Conservation (phyloP, 2,797 vertebrate species). For the Pitangus sulphuratus region DNA sequence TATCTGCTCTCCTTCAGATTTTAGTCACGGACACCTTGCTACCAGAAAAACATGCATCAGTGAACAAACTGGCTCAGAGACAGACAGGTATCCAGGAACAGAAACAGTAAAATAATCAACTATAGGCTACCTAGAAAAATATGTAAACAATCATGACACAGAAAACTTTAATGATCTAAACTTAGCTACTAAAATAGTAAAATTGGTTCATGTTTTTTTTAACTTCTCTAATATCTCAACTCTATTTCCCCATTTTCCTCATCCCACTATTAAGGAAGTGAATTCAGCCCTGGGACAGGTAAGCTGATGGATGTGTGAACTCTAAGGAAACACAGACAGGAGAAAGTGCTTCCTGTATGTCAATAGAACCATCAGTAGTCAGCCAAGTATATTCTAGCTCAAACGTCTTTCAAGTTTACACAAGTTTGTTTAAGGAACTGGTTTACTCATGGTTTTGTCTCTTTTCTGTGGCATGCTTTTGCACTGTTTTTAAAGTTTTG, state of each 20-base stretch:
- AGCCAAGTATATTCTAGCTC: background rate
- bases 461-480: background rate
- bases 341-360: background rate
- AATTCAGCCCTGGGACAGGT: background rate
- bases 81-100: background rate
- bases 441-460: background rate
- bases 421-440: background rate
- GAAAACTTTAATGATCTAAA: background rate
- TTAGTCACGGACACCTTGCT: background rate
- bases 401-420: background rate
- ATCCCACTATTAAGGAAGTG: background rate
- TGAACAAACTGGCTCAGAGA: background rate
- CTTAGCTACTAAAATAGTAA: background rate
- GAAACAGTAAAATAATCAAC: background rate
- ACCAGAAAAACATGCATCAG: background rate
- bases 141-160: background rate
- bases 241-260: background rate
- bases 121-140: background rate
- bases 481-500: background rate
- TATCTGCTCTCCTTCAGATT: background rate
- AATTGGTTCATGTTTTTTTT: background rate
- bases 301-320: background rate
- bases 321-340: background rate
- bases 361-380: background rate
- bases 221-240: background rate